Conservation (phyloP, 2,113 vertebrate species). For the Heteronetta atricapilla region DNA sequence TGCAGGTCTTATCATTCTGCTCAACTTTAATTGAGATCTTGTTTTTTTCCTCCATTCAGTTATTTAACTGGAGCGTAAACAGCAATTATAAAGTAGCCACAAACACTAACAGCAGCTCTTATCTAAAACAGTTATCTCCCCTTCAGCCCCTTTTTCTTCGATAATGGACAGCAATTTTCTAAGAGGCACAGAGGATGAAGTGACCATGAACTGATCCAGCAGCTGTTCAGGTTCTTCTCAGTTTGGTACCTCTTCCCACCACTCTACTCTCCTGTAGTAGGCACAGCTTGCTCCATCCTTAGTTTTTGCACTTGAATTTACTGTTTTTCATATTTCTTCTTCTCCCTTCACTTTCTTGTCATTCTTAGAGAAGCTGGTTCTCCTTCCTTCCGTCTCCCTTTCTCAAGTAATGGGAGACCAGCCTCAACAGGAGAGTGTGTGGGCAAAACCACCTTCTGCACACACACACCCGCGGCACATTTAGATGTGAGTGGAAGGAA, state of each 20-base stretch:
- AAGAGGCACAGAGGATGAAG: neutral
- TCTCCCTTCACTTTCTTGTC: neutral
- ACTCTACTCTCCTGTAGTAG: neutral
- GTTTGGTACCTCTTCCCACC: neutral
- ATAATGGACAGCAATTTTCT: neutral
- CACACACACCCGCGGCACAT: rapidly evolving
- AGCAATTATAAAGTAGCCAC: neutral
- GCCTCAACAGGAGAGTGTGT: neutral
- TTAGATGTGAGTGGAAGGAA: neutral
- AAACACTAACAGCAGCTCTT: neutral
- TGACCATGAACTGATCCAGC: neutral
- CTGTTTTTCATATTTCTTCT: neutral
- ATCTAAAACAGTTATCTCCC: neutral
- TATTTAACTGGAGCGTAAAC: neutral
- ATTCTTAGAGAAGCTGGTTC: neutral
- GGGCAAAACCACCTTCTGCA: neutral
- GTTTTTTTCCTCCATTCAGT: neutral
- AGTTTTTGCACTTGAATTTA: neutral
- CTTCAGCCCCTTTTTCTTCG: neutral
- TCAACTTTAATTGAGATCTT: neutral
- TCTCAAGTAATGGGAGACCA: neutral
- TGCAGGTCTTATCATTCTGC: neutral
- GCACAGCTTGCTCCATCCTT: neutral
- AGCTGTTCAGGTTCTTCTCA: neutral
- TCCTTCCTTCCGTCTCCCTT: neutral